These are phyloP conservation scores for Morpho deidamia DNA, from an alignment of 2,888 invertebrate genomes.

Conservation along the genomic window DNA sequence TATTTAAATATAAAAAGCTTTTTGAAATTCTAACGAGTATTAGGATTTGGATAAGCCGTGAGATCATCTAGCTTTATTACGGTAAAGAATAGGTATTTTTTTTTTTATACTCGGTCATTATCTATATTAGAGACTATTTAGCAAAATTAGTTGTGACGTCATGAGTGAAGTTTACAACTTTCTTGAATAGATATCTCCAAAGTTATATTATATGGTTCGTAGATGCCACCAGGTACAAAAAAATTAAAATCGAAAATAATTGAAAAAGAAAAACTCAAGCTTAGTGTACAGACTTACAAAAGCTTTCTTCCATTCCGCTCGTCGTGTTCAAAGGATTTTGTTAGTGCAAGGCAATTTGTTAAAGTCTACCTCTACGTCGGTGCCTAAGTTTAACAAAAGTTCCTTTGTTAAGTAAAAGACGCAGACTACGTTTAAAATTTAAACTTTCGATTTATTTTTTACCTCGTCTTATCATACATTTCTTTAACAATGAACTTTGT, in stretches of 20 bases:
- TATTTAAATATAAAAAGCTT: no score
- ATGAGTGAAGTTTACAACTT: no score
- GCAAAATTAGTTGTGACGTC: no score
- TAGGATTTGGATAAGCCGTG: no score
- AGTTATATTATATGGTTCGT: no score
- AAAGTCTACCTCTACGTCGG: neutral
- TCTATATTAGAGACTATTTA: no score
- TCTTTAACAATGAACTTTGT: slow-evolving; percentile 8
- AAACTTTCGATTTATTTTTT: slow-evolving; percentile 4
- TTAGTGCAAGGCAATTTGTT: slow-evolving; percentile 3
- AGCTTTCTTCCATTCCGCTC: neutral
- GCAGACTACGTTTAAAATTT: slow-evolving; percentile 6
- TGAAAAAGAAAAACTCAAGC: neutral
- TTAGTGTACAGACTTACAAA: neutral
- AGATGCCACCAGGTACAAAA: neutral
- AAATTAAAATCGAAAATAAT: neutral
- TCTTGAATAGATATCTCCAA: no score
- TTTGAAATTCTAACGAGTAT: no score
- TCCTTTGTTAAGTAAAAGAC: slow-evolving; percentile 10
- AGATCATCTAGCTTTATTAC: no score
- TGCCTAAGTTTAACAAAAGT: slow-evolving; percentile 7
- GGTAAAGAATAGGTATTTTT: no score
- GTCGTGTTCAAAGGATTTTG: neutral
- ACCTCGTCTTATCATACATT: slow-evolving; percentile 4
- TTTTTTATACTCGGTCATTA: no score